Base-by-base conservation (phyloP, 2,113 vertebrate genomes). In the Tylochromis polylepis region DNA sequence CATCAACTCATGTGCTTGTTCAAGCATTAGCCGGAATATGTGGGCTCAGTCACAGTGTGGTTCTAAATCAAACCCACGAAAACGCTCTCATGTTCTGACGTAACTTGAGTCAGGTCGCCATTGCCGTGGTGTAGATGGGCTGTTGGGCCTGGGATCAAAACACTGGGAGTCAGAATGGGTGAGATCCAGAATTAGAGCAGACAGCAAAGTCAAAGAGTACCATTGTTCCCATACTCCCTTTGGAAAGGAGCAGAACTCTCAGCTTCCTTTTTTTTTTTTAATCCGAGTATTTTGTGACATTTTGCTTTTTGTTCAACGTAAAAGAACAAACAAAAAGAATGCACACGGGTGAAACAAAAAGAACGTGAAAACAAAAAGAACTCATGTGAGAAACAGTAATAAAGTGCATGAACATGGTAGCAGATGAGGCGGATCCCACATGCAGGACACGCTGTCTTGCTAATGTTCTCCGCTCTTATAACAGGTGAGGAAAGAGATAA, bases 181-280 rank as follows among this genome's bases (percentile, higher is more conserved):
- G 81, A 77, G 85, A 85, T 34, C 58, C 79, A 87, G 85, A 88
- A 85, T 81, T 55, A 84, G 56, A 58, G 79, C 91, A 90, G 55
- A 85, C 58, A 88, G 88, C 60, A 84, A 82, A 95, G 83, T 88
- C 88, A 93, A 90, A 91, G 90, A 83, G n/a, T 7, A 84, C 43
- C 90, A 90, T 92, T 93, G 93, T 93, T 93, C 51, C 84, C 72
- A 2, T 36, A 57, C 27, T 90, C 53, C 84, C 83, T 85, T 72
- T 88, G 70, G 79, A 91, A 84, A 62, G 36, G 11, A 75, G 56
- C 55, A 29, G 11, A 91, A 87, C 72, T 62, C 86, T 88, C 82
- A 70, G 59, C 34, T 88, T 88, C 51, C 3, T 78, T 85, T 86
- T 86, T 79, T 59, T 59, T 49, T 88, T 91, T 86, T 46, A 53